Evolutionary conservation across 2,888 invertebrate genomes (phyloP), one percentile per base, ranked within the genome.

Genomic region (Cataglyphis albicans): DNA sequence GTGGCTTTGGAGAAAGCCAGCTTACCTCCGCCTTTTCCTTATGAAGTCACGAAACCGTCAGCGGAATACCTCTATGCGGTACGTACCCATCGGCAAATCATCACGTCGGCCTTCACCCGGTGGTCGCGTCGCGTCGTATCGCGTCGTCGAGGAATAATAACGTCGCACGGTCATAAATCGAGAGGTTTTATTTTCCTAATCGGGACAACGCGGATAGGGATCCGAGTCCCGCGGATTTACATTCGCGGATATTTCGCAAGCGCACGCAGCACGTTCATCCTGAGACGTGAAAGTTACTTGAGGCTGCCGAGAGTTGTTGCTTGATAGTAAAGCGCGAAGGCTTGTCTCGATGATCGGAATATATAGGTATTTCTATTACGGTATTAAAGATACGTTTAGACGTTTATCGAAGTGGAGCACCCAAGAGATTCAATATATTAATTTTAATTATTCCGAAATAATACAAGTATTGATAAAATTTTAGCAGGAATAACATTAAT

Each of bases 1-100:
- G 93, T 93, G 93, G 93, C 92, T 92, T 90, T 88, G 92, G 94
- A 93, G 94, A 94, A 94, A 94, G 94, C 93, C 87, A 87, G 87
- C 86, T 48, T 89, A 89, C 88, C 87, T 89, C 88, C 88, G 90
- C 89, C 91, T 88, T 91, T 88, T 91, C 85, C 88, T 87, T 86
- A 86, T 86, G 86, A 89, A 91, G 87, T 90, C 91, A 90, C 91
- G 91, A 92, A 91, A 91, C 87, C 59, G 82, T 65, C 80, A 73
- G 83, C 63, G 38, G 2, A 48, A 48, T 35, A 57, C 32, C 38
- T 64, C 64, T 63, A 25, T 32, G 78, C 52, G 57, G 72, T 48
- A n/a, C 44, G 64, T 70, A 81, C n/a, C 74, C 67, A 83, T 41
- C 72, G 75, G 74, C 68, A 61, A 87, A 84, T 41, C 84, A 81